Evolutionary conservation across 2,113 vertebrate genomes (phyloP).

Genomic region (Cacatua alba): DNA sequence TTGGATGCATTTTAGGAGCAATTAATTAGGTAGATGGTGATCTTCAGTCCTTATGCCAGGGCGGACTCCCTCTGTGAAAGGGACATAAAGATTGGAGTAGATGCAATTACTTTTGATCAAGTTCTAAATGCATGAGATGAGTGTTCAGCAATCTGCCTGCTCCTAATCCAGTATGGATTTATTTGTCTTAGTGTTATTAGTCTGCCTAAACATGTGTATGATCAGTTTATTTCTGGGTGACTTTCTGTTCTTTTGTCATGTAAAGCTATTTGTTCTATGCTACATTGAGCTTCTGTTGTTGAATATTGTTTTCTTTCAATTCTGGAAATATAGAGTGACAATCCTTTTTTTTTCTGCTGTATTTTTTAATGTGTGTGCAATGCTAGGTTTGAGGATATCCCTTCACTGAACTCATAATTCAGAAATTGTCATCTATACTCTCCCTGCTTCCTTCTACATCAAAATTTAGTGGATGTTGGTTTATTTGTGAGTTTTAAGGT

Average conservation of each 20-base stretch:
- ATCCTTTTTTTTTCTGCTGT: background rate
- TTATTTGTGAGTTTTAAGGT: background rate
- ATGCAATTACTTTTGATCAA: background rate
- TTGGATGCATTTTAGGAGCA: background rate
- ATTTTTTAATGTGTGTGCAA: background rate
- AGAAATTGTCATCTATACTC: background rate
- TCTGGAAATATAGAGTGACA: background rate
- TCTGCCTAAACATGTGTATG: conserved; percentile 39
- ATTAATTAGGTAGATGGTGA: background rate
- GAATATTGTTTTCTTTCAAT: background rate
- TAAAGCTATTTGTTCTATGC: conserved; percentile 1
- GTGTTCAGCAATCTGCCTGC: background rate
- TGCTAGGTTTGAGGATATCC: background rate
- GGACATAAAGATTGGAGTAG: background rate
- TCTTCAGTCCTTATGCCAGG: background rate
- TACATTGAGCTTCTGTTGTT: background rate
- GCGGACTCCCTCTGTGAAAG: background rate
- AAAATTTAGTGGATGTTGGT: background rate
- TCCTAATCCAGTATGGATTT: conserved; percentile 38
- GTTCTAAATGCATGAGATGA: conserved; percentile 8
- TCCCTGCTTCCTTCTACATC: background rate
- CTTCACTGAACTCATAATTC: background rate
- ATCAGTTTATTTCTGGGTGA: conserved; percentile 48
- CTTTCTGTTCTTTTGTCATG: conserved; percentile 18
- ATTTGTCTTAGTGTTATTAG: background rate